A percentile compares a stretch with the other conserved stretches of the same genome.
These are phyloP conservation scores for Styela clava DNA, from an alignment of 23 tunicate species.

Conservation along the genomic window DNA sequence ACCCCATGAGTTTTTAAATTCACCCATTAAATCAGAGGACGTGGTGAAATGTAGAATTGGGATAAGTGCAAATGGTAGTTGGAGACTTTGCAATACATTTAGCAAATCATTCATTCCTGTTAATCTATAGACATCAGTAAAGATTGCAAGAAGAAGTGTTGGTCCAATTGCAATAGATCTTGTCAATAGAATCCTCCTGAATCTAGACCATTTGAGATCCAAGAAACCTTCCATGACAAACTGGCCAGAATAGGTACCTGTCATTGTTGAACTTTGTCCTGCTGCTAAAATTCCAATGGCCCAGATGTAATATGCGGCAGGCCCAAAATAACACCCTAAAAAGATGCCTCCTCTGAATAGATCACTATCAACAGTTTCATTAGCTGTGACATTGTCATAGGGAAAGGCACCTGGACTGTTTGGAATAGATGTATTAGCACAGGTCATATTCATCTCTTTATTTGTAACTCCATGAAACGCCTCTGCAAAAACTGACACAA, in stretches of 20 bases:
- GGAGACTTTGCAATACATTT: constrained; percentile 83
- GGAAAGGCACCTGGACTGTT: constrained; percentile 46
- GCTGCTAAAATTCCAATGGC: constrained; percentile 97
- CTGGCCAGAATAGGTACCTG: constrained; percentile 93
- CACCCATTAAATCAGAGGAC: constrained; percentile 66
- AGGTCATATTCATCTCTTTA: constrained; percentile 35
- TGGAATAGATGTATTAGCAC: constrained; percentile 61
- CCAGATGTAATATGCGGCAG: constrained; percentile 92
- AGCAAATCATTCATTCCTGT: constrained; percentile 75
- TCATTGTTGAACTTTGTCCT: constrained; percentile 97
- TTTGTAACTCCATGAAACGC: constrained; percentile 50
- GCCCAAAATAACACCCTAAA: constrained; percentile 83
- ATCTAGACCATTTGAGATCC: constrained; percentile 81
- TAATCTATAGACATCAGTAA: constrained; percentile 61
- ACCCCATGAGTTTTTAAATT: constrained; percentile 52
- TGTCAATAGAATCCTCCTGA: constrained; percentile 64
- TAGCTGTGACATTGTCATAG: constrained; percentile 17
- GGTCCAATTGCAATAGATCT: constrained; percentile 94
- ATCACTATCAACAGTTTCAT: constrained; percentile 52
- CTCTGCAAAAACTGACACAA: constrained; percentile 94
- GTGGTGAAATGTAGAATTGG: constrained; percentile 81
- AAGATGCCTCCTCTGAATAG: constrained; percentile 78
- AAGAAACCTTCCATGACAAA: constrained; percentile 98
- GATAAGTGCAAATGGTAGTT: constrained; percentile 86
- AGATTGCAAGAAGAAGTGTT: constrained; percentile 71